These are phyloP conservation scores for Lepidochrysops patricia DNA, from an alignment of 2,888 invertebrate species.

Conservation along the genomic window DNA sequence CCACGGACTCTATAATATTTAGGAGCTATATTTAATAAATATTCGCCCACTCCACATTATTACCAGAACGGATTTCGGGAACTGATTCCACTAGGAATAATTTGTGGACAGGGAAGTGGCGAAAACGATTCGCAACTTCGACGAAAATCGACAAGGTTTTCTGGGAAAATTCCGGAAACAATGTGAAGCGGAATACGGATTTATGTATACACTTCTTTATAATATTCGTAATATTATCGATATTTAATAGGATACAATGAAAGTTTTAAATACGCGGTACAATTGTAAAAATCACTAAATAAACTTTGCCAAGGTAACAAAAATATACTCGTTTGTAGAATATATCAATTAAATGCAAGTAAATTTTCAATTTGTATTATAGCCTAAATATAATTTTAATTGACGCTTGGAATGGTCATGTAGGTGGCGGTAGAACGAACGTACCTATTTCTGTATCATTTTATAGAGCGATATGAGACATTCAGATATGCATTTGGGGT, in stretches of 20 bases:
- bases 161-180: background rate
- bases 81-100: background rate
- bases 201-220: constrained; percentile 1
- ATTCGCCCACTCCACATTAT: background rate
- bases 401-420: constrained; percentile 57
- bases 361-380: constrained; percentile 35
- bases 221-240: background rate
- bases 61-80: background rate
- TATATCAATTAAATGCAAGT: constrained; percentile 32
- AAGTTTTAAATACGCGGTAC: background rate
- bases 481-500: background rate
- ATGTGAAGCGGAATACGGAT: background rate
- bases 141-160: background rate
- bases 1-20: constrained; percentile 23
- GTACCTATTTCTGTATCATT: background rate
- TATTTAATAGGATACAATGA: background rate
- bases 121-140: background rate
- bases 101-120: background rate
- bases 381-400: constrained; percentile 52
- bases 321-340: constrained; percentile 38
- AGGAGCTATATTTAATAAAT: background rate
- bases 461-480: background rate
- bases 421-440: constrained; percentile 32
- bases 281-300: constrained; percentile 19
- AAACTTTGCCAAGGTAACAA: constrained; percentile 32